A percentile compares a stretch with the other conserved stretches of the same genome.
These are phyloP conservation scores for Drosophila maculinotata DNA, from an alignment of 2,888 invertebrate genomes.

Conservation along the genomic window DNA sequence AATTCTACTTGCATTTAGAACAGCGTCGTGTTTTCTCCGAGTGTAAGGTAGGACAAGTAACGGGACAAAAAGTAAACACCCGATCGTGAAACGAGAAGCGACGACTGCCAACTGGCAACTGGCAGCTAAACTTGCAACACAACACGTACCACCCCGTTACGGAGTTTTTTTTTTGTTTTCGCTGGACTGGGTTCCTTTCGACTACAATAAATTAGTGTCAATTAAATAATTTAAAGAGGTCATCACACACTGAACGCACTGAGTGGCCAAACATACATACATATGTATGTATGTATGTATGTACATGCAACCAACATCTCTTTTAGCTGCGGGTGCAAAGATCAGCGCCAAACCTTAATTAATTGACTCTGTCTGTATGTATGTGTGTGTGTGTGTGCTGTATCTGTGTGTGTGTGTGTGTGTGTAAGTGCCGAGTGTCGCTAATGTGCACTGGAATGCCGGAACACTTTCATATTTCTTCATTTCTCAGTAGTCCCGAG, in stretches of 20 bases:
- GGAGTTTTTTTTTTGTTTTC: constrained; percentile 43
- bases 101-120: constrained; percentile 50
- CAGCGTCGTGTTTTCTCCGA: no score
- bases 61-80: not conserved
- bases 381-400: constrained; percentile 10
- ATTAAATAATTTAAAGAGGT: constrained; percentile 85
- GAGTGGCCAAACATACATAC: constrained; percentile 10
- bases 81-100: constrained; percentile 47
- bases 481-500: constrained; percentile 23
- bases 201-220: constrained; percentile 84
- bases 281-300: no score
- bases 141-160: not conserved
- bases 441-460: constrained; percentile 28
- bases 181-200: constrained; percentile 52
- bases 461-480: constrained; percentile 31
- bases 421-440: constrained; percentile 19
- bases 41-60: no score
- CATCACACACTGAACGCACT: constrained; percentile 53
- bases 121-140: constrained; percentile 33
- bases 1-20: no score
- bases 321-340: constrained; percentile 74
- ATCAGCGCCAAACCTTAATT: constrained; percentile 78
- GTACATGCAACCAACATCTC: no score
- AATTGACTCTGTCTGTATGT: constrained; percentile 62
- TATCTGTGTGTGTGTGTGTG: not conserved